These are phyloP conservation scores for Rhagium mordax DNA, from an alignment of 2,888 invertebrate species.

Conservation along the genomic window DNA sequence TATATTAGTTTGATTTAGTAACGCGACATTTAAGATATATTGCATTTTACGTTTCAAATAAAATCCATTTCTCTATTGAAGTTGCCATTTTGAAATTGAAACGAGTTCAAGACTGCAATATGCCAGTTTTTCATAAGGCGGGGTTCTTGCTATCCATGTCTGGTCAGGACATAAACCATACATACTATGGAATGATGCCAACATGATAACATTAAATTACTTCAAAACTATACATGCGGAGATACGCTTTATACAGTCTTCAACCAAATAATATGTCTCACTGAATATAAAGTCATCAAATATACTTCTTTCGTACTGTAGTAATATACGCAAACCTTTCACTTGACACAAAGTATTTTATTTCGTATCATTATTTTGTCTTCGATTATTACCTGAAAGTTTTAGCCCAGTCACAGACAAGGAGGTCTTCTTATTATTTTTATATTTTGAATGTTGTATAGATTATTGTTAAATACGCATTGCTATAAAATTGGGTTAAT, in stretches of 20 bases:
- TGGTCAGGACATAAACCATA: constrained; percentile 60
- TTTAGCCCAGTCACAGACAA: no score
- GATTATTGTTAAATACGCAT: no score
- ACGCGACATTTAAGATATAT: constrained; percentile 58
- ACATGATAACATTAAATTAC: constrained; percentile 59
- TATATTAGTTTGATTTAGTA: constrained; percentile 63
- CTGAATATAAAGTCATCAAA: not conserved
- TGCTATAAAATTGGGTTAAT: no score
- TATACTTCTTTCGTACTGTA: not conserved
- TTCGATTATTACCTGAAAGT: no score
- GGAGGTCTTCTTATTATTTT: no score
- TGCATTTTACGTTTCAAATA: constrained; percentile 55
- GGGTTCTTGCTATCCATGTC: constrained; percentile 58
- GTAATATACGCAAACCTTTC: no score
- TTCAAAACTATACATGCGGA: constrained; percentile 47
- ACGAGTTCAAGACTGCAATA: constrained; percentile 61
- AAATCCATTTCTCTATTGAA: constrained; percentile 60
- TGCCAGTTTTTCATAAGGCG: constrained; percentile 63
- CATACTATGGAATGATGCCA: constrained; percentile 62
- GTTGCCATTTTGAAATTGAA: constrained; percentile 65
- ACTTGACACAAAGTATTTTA: no score
- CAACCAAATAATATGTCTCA: constrained; percentile 12
- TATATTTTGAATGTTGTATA: no score
- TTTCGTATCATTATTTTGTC: no score
- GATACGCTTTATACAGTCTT: constrained; percentile 30